phyloP scores from a whole-genome alignment of 2,888 invertebrate species.

The Pollenia griseotomentosa region DNA sequence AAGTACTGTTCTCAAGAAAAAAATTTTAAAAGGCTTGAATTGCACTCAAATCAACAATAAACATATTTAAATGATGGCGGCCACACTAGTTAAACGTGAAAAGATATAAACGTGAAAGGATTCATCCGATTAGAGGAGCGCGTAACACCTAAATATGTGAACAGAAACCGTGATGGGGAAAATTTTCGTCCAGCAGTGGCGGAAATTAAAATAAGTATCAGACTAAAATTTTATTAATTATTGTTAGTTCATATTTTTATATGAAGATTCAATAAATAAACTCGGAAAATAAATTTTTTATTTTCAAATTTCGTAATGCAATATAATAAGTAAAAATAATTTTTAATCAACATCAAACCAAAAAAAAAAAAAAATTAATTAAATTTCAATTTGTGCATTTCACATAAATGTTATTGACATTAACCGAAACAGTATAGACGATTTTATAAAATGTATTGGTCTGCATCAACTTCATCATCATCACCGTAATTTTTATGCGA shows the following conservation, averaged over 20 bases:
- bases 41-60: too few species aligned
- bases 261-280: neutral
- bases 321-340: slow-evolving; percentile 7
- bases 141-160: too few species aligned
- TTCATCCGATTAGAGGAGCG: too few species aligned
- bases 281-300: neutral
- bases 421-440: neutral
- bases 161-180: too few species aligned
- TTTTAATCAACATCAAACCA: slow-evolving; percentile 17
- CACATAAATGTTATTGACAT: slow-evolving; percentile 51
- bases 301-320: neutral
- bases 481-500: slow-evolving; percentile 35
- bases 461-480: slow-evolving; percentile 31
- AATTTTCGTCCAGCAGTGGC: too few species aligned
- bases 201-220: too few species aligned
- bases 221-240: too few species aligned
- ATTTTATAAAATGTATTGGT: slow-evolving; percentile 38
- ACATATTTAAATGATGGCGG: too few species aligned
- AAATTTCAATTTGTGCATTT: slow-evolving; percentile 54
- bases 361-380: neutral
- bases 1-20: too few species aligned
- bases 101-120: too few species aligned
- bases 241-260: neutral
- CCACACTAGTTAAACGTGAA: too few species aligned
- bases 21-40: too few species aligned